A percentile compares a stretch with the other conserved stretches of the same genome.
These are phyloP conservation scores for Ammodytes dubius DNA, from an alignment of 2,113 vertebrate species.

Conservation along the genomic window DNA sequence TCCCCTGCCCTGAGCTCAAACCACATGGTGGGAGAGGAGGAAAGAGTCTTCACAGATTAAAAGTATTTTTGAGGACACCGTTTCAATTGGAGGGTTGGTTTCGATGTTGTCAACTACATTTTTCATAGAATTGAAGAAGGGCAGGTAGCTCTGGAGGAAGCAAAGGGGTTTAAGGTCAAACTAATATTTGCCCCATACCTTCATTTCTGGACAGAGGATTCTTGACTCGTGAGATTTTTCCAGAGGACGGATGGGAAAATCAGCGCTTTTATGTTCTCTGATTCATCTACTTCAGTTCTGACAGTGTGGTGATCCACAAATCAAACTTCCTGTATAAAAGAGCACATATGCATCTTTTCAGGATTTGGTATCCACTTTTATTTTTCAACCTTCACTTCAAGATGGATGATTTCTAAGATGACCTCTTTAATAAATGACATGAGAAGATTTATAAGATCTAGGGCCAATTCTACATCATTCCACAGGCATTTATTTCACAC, in stretches of 20 bases:
- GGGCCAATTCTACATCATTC: constrained; percentile 49
- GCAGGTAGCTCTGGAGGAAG: constrained; percentile 21
- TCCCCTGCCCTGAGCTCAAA: constrained; percentile 69
- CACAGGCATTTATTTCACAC: constrained; percentile 41
- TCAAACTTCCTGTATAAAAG: constrained; percentile 29
- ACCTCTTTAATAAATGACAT: constrained; percentile 44
- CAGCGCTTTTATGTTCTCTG: constrained; percentile 23
- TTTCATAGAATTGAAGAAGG: constrained; percentile 22
- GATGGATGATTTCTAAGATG: constrained; percentile 36
- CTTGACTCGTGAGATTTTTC: background rate
- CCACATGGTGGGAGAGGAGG: constrained; percentile 57
- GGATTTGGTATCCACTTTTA: constrained; percentile 58
- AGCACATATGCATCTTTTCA: constrained; percentile 37
- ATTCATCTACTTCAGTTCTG: constrained; percentile 37
- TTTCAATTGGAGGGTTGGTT: constrained; percentile 14
- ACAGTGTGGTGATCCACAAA: constrained; percentile 29
- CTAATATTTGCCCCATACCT: constrained; percentile 23
- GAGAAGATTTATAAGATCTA: constrained; percentile 2
- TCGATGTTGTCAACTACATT: constrained; percentile 23
- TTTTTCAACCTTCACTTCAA: constrained; percentile 27
- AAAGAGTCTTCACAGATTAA: constrained; percentile 67
- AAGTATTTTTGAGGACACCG: constrained; percentile 3
- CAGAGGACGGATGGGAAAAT: constrained; percentile 4
- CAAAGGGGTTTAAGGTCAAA: constrained; percentile 13
- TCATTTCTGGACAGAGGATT: constrained; percentile 34